Base-by-base conservation (phyloP, 2,113 vertebrate species). In the Thamnophis sirtalis region DNA sequence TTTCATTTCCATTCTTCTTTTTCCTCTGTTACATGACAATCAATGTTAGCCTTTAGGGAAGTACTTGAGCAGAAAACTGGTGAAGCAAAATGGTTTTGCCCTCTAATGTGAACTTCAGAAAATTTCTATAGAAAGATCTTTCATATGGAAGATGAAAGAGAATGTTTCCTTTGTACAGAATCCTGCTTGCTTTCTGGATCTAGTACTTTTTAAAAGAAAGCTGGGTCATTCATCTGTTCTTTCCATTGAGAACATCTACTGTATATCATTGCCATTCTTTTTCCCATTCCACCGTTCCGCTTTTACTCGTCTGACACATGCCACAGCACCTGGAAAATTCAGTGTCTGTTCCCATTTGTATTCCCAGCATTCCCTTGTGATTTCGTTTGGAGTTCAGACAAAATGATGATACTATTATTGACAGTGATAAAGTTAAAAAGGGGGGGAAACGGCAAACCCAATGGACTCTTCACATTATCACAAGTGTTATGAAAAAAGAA, bases 361-460 rank as follows among this genome's bases (percentile, higher is more conserved):
- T 91, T 88, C 22, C 2, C 7, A n/a, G 0, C 0, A 93, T 93
- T 60, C 1, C n/a, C 4, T 68, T 0, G 49, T 55, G 85, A n/a
- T 89, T 9, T 49, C 85, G 2, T 0, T 53, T 84, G 33, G 19
- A 86, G 0, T 93, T 94, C 13, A 17, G 91, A 15, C 54, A 89
- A 60, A 93, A 43, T 55, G 6, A 92, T 91, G 93, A 9, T 5
- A 90, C 84, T 38, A 92, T 92, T 73, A 93, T 94, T 50, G 90
- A 84, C 28, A 58, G 0, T 26, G 48, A 91, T 94, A 8, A 89
- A 55, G 17, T 17, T 53, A 91, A 86, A 0, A 85, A 3, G 22
- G 5, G 19, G 24, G 21, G 58, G 90, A 5, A 19, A 93, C 51
- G 5, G 28, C 84, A 93, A 93, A 92, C 55, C 80, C 88, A 58